Evolutionary conservation across 2,888 invertebrate genomes (phyloP).

Genomic region (Athetis lepigone): DNA sequence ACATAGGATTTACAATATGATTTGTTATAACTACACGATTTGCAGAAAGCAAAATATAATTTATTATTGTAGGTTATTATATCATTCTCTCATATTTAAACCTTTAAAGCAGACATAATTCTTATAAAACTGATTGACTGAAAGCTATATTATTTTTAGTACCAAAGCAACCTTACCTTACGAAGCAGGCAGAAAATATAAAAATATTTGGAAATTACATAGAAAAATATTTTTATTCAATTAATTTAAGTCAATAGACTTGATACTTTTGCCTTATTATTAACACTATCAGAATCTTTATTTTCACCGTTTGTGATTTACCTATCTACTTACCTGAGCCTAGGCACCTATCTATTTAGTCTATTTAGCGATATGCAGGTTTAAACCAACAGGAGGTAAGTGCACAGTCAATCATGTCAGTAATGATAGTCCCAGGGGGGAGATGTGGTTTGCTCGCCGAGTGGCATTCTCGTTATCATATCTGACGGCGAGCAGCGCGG

Average conservation of each 20-base stretch:
- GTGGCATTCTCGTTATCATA: conserved; percentile 88
- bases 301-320: neutral
- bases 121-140: too few species aligned
- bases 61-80: too few species aligned
- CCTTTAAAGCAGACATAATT: too few species aligned
- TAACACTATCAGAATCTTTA: neutral
- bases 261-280: too few species aligned
- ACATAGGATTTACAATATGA: neutral
- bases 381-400: conserved; percentile 82
- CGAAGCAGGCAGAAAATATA: too few species aligned
- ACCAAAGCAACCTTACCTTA: too few species aligned
- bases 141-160: too few species aligned
- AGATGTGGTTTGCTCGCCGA: conserved; percentile 83
- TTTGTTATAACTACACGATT: too few species aligned
- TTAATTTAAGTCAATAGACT: conserved; percentile 7
- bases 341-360: neutral
- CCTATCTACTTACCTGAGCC: neutral
- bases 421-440: conserved; percentile 85
- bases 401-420: conserved; percentile 85
- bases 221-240: too few species aligned
- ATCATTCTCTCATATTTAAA: too few species aligned
- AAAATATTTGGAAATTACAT: too few species aligned
- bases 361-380: conserved; percentile 46
- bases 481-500: conserved; percentile 62
- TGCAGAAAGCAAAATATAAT: too few species aligned